Conservation (phyloP, 2,797 vertebrate genomes). For the Malacoraja senta region DNA sequence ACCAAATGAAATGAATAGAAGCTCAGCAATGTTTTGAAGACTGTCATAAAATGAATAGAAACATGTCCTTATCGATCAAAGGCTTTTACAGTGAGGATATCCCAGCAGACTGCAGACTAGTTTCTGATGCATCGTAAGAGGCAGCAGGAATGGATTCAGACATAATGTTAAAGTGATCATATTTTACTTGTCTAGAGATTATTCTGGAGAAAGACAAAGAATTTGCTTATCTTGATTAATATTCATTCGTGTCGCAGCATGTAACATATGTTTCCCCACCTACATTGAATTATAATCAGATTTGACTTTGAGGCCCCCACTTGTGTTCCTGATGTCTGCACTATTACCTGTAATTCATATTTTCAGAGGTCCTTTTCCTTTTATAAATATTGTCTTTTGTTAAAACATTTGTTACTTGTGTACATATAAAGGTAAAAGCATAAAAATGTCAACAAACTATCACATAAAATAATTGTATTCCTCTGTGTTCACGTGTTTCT, state of each 20-base stretch:
- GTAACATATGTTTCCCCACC: no score
- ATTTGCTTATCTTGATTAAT: no score
- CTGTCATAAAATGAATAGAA: constrained; percentile 4
- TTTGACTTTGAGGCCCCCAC: no score
- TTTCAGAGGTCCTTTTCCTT: no score
- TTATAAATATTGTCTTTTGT: not conserved
- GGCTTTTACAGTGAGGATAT: not conserved
- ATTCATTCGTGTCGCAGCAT: no score
- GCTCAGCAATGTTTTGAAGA: not conserved
- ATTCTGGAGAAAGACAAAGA: not conserved
- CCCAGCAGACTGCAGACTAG: not conserved
- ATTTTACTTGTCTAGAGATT: not conserved
- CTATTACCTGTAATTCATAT: no score
- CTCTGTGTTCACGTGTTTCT: not conserved
- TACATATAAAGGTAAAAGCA: no score
- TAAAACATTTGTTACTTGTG: not conserved
- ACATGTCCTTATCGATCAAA: not conserved
- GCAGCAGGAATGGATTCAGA: not conserved
- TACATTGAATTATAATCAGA: no score
- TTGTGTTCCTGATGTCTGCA: no score
- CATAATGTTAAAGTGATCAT: not conserved
- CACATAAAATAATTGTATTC: not conserved
- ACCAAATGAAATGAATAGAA: not conserved
- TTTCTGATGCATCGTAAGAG: not conserved
- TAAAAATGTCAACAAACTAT: not conserved